Evolutionary conservation across 2,888 invertebrate species (phyloP), one percentile per base, ranked within the genome.

Genomic region (Pyralis farinalis): DNA sequence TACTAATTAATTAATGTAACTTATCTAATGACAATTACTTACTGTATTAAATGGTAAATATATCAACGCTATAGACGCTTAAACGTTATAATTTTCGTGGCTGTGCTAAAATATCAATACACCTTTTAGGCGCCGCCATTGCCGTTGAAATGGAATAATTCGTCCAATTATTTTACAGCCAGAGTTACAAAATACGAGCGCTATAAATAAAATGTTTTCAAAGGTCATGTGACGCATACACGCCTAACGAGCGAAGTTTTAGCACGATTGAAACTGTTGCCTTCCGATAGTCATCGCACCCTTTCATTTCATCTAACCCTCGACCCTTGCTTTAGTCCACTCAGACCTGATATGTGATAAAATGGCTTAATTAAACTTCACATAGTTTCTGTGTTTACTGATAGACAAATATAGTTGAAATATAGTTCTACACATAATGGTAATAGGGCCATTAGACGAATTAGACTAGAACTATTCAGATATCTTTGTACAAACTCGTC

Each of bases 291-390:
- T 68, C 77, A 84, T 84, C 84, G 67, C 61, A 60, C 70, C 79
- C 71, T 77, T 76, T 77, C 73, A 75, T 70, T 65, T 55, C 58
- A 56, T 53, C 61, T 70, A 71, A 76, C 74, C 80, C 71, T 62
- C 60, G 54, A 46, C 61, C 63, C 66, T 48, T 56, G 51, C 63
- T 55, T 53, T 61, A 58, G 62, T 55, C 55, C 53, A 51, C 58
- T 55, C 52, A 51, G 55, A 50, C 50, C 55, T 49, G 54, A 63
- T 64, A 68, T 74, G 67, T 77, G 71, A 72, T 80, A 74, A 75
- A 72, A 76, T 64, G 57, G 63, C 72, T 78, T 80, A 80, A 80
- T 81, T 81, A 81, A 78, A 79, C 71, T 74, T 77, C 61, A 56
- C 66, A 73, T 74, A 74, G 72, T 77, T 72, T 57, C 41, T 55